Conservation (phyloP, 1,140 invertebrate genomes). For the Drosophila carrolli region DNA sequence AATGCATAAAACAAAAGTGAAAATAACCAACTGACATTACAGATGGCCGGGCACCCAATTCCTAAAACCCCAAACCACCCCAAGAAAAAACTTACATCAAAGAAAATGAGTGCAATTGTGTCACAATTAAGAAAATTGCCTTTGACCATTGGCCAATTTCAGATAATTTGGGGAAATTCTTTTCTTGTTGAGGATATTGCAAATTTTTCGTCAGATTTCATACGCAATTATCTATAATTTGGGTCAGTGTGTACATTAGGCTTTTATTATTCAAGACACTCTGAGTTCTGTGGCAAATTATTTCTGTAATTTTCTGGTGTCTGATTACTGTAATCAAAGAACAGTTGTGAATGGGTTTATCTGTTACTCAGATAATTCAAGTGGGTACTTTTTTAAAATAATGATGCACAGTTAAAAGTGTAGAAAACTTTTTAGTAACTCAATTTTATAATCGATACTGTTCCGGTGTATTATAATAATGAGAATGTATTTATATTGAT, state of each 20-base stretch:
- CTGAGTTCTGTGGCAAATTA: too few relatives aligned
- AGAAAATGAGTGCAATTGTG: constrained; percentile 9
- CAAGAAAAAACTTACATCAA: background rate
- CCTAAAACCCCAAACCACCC: constrained; percentile 1
- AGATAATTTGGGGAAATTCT: constrained; percentile 3
- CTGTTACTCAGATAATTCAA: too few relatives aligned
- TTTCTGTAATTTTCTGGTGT: too few relatives aligned
- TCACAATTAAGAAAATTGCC: constrained; percentile 24
- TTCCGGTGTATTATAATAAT: background rate
- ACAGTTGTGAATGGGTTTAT: too few relatives aligned
- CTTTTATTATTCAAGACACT: too few relatives aligned
- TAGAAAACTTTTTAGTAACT: too few relatives aligned
- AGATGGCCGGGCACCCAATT: constrained; percentile 36
- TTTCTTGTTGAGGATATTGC: background rate
- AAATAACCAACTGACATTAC: constrained; percentile 52
- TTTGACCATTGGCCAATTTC: constrained; percentile 19
- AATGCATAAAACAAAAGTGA: constrained; percentile 64
- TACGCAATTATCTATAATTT: background rate
- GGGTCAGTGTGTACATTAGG: too few relatives aligned
- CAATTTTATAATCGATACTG: background rate
- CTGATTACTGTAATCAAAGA: too few relatives aligned
- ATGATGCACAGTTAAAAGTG: too few relatives aligned
- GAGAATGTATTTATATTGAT: too few relatives aligned
- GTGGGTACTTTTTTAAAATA: too few relatives aligned
- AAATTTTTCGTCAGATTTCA: background rate